phyloP scores from a whole-genome alignment of 2,888 invertebrate species.

The Microctonus hyperodae region DNA sequence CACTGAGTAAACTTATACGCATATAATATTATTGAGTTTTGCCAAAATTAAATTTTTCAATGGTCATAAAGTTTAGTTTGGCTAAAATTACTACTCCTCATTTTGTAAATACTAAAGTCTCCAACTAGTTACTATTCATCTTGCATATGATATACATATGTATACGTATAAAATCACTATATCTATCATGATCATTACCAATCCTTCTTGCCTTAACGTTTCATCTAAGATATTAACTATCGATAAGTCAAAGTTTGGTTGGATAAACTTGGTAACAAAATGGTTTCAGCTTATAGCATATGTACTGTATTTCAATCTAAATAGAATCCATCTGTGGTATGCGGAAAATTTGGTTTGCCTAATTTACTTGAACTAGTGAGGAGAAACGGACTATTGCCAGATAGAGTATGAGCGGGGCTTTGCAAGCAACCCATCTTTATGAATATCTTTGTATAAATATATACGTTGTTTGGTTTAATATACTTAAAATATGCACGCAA shows the following conservation, averaged over 20 bases:
- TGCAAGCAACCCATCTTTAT: constrained; percentile 12
- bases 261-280: background rate
- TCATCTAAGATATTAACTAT: constrained; percentile 5
- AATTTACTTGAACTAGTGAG: background rate
- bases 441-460: background rate
- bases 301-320: background rate
- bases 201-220: background rate
- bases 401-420: background rate
- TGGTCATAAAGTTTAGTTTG: constrained; percentile 11
- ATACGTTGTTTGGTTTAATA: constrained; percentile 10
- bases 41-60: constrained; percentile 17
- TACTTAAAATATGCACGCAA: constrained; percentile 1
- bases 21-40: constrained; percentile 13
- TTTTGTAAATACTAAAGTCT: constrained; percentile 8
- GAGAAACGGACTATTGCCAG: background rate
- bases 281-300: background rate
- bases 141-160: background rate
- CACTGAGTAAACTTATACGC: background rate
- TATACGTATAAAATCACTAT: background rate
- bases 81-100: background rate
- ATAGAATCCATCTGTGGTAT: constrained; percentile 16
- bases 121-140: background rate
- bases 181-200: background rate
- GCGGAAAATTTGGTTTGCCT: constrained; percentile 11
- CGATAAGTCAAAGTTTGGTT: constrained; percentile 19